A percentile compares a stretch with the other conserved stretches of the same genome.
These are phyloP conservation scores for Eupithecia subumbrata DNA, from an alignment of 2,888 invertebrate genomes.

Conservation along the genomic window DNA sequence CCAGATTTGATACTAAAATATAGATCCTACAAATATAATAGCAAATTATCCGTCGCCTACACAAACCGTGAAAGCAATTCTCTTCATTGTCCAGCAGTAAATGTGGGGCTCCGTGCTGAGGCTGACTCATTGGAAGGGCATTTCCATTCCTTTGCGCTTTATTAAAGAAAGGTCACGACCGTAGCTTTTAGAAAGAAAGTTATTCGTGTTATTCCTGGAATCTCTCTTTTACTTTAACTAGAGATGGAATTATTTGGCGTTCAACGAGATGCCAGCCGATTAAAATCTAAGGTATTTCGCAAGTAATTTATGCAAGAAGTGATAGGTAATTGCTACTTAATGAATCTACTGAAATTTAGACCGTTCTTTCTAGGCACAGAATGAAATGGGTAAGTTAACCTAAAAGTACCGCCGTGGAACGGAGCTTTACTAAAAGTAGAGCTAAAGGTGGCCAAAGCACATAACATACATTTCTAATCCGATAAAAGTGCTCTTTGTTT, in stretches of 20 bases:
- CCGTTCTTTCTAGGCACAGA: not conserved
- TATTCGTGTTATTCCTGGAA: conserved; percentile 27
- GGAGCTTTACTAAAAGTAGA: not conserved
- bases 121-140: conserved; percentile 59
- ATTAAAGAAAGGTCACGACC: conserved; percentile 39
- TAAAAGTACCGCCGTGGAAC: not conserved
- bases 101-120: conserved; percentile 27
- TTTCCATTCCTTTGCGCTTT: conserved; percentile 51
- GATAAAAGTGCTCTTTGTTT: not conserved
- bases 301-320: not conserved
- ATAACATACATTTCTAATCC: not conserved
- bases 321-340: not conserved
- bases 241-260: conserved; percentile 40
- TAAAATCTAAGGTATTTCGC: not conserved
- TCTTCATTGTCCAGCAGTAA: conserved; percentile 31
- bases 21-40: not conserved
- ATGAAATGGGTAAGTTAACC: not conserved
- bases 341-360: not conserved
- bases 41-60: conserved; percentile 19
- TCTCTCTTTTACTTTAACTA: conserved; percentile 22
- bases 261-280: not conserved
- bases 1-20: not conserved
- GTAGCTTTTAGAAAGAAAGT: conserved; percentile 32
- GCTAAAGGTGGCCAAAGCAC: not conserved
- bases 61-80: conserved; percentile 33